Evolutionary conservation across 2,113 vertebrate genomes (phyloP), one percentile per base, ranked within the genome.

Genomic region (Climacteris rufus): DNA sequence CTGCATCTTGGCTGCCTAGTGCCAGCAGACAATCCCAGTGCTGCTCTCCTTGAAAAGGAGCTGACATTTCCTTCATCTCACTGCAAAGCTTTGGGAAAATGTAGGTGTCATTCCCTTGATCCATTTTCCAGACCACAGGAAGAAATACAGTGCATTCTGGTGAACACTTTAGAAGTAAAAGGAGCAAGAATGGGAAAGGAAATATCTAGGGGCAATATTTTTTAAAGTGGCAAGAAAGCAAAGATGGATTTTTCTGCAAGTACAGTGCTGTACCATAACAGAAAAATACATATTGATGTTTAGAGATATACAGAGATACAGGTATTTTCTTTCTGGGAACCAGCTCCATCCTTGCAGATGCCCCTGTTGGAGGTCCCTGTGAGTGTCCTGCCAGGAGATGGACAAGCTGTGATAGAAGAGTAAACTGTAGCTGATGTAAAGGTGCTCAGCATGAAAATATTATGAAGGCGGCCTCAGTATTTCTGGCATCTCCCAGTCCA

Each of bases 21-120:
- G 83, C 95, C 76, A 52, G 33, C 57, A 87, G 31, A 37, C 76
- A 53, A 31, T 75, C 83, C 83, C 91, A 83, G 89, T 0, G 9
- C 77, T 89, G 83, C 37, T 95, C 39, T 74, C 23, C 12, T 70
- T 82, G 65, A 52, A 47, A 75, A 77, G 63, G 70, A 87, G 72
- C 76, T 96, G 84, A 84, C 74, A 64, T 77, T 94, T 89, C 52
- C 69, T 89, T 91, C 65, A 84, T 75, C 87, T 68, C 44, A 15
- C 69, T 75, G 70, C 81, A 92, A 56, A 91, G 49, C 69, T 81
- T 1, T 24, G 57, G 37, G 28, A 70, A 59, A 70, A 44, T 40
- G 14, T 65, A 84, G 54, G 77, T 89, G 76, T 87, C 20, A 3
- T n/a, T 83, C 72, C 87, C 80, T 83, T 87, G 60, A 82, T 92